Evolutionary conservation across 2,797 vertebrate genomes (phyloP), one percentile per base, ranked within the genome.

Genomic region (Sebastes glaucus): DNA sequence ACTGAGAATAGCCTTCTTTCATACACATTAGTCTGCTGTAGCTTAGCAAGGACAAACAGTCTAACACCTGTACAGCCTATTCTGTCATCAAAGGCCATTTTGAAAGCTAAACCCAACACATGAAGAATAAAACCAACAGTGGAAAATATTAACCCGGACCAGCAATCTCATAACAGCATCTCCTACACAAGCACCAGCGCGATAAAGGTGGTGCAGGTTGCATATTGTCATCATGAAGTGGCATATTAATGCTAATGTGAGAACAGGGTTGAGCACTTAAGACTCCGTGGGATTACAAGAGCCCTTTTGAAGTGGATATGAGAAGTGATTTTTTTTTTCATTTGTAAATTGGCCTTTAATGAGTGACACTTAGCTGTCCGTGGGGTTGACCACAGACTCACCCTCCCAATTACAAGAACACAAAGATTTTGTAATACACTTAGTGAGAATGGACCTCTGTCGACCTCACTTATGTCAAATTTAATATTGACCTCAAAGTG

Each of bases 331-430:
- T 68, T 42, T 77, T 84, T 56, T 57, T 27, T n/a, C 1, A 52
- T 55, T 78, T 57, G 32, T 80, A 78, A 90, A 86, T 78, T 81
- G 68, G 61, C n/a, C 67, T 65, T 7, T 72, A 77, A 84, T 84
- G 78, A 80, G 59, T 69, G 80, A 88, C 71, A 83, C 73, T 61
- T 25, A 55, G 28, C 56, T 35, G 38, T 33, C 25, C 53, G 20
- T 4, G 14, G 65, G 32, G 59, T 33, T 74, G 30, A 81, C 71
- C 74, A 49, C 18, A 66, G 65, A 69, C n/a, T 80, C 63, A 68
- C 20, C 71, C 38, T 79, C 33, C 61, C 68, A 77, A 73, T 88
- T 87, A 82, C 38, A 79, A 65, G 28, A 81, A 71, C 38, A 78
- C 73, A 72, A 72, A 77, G 16, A 5, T 67, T 63, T 35, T 42